These are phyloP conservation scores for Morpho deidamia DNA, from an alignment of 2,888 invertebrate species.

Conservation along the genomic window DNA sequence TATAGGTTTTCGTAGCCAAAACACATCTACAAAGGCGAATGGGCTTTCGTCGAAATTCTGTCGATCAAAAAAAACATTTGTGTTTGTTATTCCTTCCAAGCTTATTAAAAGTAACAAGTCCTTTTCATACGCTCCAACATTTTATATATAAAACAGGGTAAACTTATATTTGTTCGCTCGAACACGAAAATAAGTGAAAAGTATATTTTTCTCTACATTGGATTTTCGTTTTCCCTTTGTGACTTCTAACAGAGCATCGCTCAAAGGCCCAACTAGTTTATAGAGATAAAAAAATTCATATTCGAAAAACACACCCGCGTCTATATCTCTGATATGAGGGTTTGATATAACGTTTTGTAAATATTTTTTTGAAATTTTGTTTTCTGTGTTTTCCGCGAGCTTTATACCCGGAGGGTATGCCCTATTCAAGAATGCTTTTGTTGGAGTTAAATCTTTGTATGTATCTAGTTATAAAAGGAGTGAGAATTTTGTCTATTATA, in stretches of 20 bases:
- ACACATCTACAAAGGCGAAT: too few species aligned
- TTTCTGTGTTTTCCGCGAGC: neutral
- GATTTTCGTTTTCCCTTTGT: conserved; percentile 19
- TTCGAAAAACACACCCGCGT: conserved; percentile 7
- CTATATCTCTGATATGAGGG: neutral
- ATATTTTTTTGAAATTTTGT: neutral
- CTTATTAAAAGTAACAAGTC: neutral
- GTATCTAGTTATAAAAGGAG: neutral
- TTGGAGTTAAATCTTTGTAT: neutral
- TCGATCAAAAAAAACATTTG: too few species aligned
- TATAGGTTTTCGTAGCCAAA: too few species aligned
- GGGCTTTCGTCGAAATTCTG: too few species aligned
- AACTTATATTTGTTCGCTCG: conserved; percentile 7
- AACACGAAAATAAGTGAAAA: conserved; percentile 17
- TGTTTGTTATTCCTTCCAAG: too few species aligned
- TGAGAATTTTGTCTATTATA: neutral
- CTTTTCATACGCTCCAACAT: conserved; percentile 1
- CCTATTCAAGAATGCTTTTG: neutral
- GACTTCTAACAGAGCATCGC: conserved; percentile 13
- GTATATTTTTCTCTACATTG: conserved; percentile 6
- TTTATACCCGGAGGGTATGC: neutral
- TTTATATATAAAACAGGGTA: neutral
- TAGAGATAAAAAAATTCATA: conserved; percentile 15
- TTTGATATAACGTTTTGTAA: neutral
- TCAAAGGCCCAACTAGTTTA: conserved; percentile 20